Conservation (phyloP, 2,797 vertebrate species). For the Falco cherrug region DNA sequence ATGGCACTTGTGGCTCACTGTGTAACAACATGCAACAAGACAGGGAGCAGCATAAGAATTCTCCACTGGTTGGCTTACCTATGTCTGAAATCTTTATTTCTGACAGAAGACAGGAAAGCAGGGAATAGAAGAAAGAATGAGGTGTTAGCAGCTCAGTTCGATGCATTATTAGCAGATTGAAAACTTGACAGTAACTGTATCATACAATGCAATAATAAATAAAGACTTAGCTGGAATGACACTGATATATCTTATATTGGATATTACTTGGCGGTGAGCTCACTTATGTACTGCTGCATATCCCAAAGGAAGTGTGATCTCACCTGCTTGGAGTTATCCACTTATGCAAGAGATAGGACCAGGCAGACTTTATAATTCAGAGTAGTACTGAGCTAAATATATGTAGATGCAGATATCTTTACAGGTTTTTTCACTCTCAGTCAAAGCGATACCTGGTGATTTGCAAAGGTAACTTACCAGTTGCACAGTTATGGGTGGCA, state of each 20-base stretch:
- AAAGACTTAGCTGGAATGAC: conserved; percentile 75
- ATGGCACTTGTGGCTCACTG: conserved; percentile 70
- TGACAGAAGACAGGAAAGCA: conserved; percentile 87
- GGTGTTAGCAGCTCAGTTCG: conserved; percentile 79
- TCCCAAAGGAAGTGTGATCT: conserved; percentile 39
- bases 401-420: not conserved
- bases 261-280: conserved; percentile 72
- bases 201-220: conserved; percentile 74
- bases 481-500: not conserved
- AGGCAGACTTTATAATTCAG: conserved; percentile 3
- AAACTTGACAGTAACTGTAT: conserved; percentile 77
- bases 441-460: not conserved
- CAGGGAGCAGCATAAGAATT: conserved; percentile 68
- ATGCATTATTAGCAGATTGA: conserved; percentile 79
- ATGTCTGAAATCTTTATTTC: conserved; percentile 99
- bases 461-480: not conserved
- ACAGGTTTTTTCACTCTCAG: not conserved
- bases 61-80: conserved; percentile 90
- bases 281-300: conserved; percentile 32
- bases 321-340: conserved; percentile 14
- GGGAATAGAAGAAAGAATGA: conserved; percentile 81
- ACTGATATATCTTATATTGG: conserved; percentile 72
- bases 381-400: not conserved
- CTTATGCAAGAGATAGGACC: not conserved
- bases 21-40: conserved; percentile 73